A percentile compares a stretch with the other conserved stretches of the same genome.
Evolutionary conservation across 1,140 invertebrate genomes (phyloP).

Genomic region (Psilanteris sp.): DNA sequence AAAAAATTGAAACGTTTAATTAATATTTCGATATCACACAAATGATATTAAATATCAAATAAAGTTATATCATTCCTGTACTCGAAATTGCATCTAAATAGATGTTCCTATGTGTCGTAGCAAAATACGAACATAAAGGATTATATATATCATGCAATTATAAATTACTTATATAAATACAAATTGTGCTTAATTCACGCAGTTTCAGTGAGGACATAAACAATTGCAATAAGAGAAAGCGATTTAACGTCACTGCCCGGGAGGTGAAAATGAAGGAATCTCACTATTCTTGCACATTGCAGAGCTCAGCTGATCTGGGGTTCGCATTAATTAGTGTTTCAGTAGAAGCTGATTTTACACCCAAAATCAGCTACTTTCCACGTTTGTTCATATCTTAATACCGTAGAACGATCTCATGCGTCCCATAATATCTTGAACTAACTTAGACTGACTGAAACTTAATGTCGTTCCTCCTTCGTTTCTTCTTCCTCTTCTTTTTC

Average conservation of each 20-base stretch:
- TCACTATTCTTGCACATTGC: slow-evolving; percentile 54
- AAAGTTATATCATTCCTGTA: no score
- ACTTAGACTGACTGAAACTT: slow-evolving; percentile 8
- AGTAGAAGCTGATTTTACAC: slow-evolving; percentile 1
- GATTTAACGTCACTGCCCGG: slow-evolving; percentile 12
- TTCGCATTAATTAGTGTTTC: slow-evolving; percentile 8
- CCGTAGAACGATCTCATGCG: background rate
- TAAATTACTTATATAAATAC: no score
- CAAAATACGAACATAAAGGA: no score
- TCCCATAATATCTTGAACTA: slow-evolving; percentile 7
- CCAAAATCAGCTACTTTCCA: slow-evolving; percentile 15
- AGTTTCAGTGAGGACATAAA: slow-evolving; percentile 4
- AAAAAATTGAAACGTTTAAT: no score
- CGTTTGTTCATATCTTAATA: slow-evolving; percentile 7
- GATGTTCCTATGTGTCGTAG: no score
- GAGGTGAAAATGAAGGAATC: slow-evolving; percentile 33
- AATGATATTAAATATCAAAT: no score
- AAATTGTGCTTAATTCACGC: no score
- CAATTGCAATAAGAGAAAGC: slow-evolving; percentile 34
- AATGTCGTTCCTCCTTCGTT: slow-evolving; percentile 4
- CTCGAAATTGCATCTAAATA: no score
- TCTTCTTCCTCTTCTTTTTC: slow-evolving; percentile 15
- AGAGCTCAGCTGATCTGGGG: slow-evolving; percentile 6
- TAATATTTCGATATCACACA: no score
- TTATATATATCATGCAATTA: no score